phyloP scores from a whole-genome alignment of 2,888 invertebrate genomes.

The Hololepta plana region DNA sequence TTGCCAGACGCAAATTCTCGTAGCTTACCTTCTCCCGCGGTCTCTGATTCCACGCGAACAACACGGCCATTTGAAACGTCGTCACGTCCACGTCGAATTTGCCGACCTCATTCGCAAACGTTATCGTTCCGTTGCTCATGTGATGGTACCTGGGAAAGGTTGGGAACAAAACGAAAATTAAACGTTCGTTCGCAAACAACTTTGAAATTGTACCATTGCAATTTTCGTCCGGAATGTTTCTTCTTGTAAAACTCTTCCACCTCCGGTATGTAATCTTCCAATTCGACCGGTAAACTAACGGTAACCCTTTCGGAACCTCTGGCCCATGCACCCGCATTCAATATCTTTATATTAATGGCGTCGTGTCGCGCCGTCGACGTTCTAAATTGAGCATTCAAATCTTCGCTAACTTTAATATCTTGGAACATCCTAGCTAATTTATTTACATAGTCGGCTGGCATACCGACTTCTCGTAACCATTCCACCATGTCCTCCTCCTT shows the following conservation, averaged over 20 bases:
- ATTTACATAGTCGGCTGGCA: constrained; percentile 99
- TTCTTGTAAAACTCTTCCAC: constrained; percentile 97
- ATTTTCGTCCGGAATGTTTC: constrained; percentile 91
- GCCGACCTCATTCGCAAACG: constrained; percentile 81
- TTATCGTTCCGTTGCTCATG: constrained; percentile 98
- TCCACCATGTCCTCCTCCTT: constrained; percentile 99
- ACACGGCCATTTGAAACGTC: constrained; percentile 98
- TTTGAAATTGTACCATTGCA: constrained; percentile 62
- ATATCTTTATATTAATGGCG: constrained; percentile 93
- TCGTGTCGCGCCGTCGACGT: constrained; percentile 64
- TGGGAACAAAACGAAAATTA: constrained; percentile 1
- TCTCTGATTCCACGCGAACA: constrained; percentile 97
- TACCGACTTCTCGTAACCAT: constrained; percentile 93
- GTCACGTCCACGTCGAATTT: constrained; percentile 96
- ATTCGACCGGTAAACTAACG: constrained; percentile 88
- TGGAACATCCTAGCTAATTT: constrained; percentile 96
- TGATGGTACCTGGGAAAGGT: constrained; percentile 51
- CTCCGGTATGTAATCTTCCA: constrained; percentile 98
- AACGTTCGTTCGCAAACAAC: constrained; percentile 1
- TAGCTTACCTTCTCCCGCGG: constrained; percentile 86
- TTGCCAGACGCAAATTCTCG: constrained; percentile 89
- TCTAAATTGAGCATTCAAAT: constrained; percentile 86
- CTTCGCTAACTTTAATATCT: constrained; percentile 95
- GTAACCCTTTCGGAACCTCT: constrained; percentile 86
- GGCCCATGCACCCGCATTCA: constrained; percentile 98